Percentiles rank a stretch among this genome's conserved stretches.
Evolutionary conservation across 2,797 vertebrate species (phyloP).

Genomic region (Brotula barbata): DNA sequence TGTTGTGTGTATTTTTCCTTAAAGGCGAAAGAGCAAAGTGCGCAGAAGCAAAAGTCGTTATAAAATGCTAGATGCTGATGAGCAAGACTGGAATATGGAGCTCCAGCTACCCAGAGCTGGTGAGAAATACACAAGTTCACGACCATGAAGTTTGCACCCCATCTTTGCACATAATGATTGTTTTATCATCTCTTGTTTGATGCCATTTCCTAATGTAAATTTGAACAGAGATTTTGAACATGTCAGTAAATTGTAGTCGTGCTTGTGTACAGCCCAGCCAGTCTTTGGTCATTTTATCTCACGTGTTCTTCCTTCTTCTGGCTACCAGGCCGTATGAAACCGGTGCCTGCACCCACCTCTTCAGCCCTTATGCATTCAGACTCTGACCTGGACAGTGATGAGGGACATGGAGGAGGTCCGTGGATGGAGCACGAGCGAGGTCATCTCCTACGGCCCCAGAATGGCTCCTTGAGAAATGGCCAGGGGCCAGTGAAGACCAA

Average conservation of each 20-base stretch:
- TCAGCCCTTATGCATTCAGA: slow-evolving; percentile 97
- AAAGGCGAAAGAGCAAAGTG: slow-evolving; percentile 89
- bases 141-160: no score
- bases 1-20: neutral
- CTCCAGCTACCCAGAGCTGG: slow-evolving; percentile 82
- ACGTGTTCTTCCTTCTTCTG: neutral
- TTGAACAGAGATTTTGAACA: no score
- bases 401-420: slow-evolving; percentile 84
- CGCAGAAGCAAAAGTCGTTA: slow-evolving; percentile 93
- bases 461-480: slow-evolving; percentile 91
- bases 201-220: no score
- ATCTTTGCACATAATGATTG: no score
- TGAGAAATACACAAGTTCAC: slow-evolving; percentile 39
- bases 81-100: slow-evolving; percentile 89
- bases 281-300: slow-evolving; percentile 11
- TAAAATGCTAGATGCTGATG: slow-evolving; percentile 93
- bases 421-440: slow-evolving; percentile 95
- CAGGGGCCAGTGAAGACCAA: slow-evolving; percentile 84
- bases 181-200: no score
- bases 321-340: slow-evolving; percentile 84
- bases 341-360: slow-evolving; percentile 81
- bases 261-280: neutral
- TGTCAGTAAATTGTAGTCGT: no score
- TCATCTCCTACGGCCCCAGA: slow-evolving; percentile 89
- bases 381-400: slow-evolving; percentile 95